Conservation (phyloP, 2,888 invertebrate species). For the Dysmachus trigonus region DNA sequence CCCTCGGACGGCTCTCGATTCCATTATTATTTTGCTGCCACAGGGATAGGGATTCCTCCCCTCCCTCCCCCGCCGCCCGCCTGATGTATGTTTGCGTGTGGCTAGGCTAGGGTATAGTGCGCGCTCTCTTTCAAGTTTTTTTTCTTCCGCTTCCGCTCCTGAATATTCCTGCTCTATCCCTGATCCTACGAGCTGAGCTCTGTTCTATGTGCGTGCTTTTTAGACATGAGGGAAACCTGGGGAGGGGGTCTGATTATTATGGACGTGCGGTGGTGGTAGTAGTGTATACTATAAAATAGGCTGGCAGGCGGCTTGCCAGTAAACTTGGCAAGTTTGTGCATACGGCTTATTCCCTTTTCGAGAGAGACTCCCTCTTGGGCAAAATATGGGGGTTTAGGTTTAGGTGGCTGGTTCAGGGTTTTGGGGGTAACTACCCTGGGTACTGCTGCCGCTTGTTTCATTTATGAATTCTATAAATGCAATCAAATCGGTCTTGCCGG, state of each 20-base stretch:
- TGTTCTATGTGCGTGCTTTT: slow-evolving; percentile 1
- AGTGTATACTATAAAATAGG: too few species aligned
- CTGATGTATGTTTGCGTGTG: slow-evolving; percentile 13
- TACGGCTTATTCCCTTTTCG: slow-evolving; percentile 13
- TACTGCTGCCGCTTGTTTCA: slow-evolving; percentile 22
- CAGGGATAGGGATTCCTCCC: too few species aligned
- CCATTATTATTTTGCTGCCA: slow-evolving; percentile 37
- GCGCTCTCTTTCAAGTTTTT: neutral
- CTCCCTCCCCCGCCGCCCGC: too few species aligned
- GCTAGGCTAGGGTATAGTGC: neutral
- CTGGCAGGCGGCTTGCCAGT: neutral
- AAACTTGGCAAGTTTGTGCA: slow-evolving; percentile 28
- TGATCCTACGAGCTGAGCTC: neutral
- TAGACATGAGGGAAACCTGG: neutral
- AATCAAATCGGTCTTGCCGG: slow-evolving; percentile 35
- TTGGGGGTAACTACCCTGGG: too few species aligned
- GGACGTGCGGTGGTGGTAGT: too few species aligned
- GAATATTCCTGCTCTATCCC: slow-evolving; percentile 9
- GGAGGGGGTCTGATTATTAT: neutral
- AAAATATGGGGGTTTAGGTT: neutral
- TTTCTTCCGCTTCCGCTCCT: neutral
- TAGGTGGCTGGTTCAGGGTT: neutral
- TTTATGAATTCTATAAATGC: slow-evolving; percentile 48
- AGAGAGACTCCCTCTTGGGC: neutral
- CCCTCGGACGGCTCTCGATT: slow-evolving; percentile 36